Base-by-base conservation (phyloP, 1,140 invertebrate species). In the Drosophila aff. region DNA sequence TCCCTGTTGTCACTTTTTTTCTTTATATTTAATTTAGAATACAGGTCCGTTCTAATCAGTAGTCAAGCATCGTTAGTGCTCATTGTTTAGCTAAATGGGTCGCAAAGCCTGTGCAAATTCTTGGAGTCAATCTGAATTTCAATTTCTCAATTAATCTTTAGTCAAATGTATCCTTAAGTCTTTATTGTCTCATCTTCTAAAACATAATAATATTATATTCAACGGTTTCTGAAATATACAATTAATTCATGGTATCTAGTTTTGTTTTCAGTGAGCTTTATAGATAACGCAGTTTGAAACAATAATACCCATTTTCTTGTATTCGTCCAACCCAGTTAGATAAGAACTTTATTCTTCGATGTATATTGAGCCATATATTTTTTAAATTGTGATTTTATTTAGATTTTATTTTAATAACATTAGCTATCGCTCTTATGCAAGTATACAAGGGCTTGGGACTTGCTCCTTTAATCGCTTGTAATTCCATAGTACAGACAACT, bases 41-140 rank as follows among this genome's bases (percentile, higher is more conserved):
- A 47, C n/a, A 50, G 31, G 28, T 33, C 18, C 21, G 8, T 26
- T 65, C 38, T 61, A 65, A 69, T 58, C 50, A 50, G 36, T 31
- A 26, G 26, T 47, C 47, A 62, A 63, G 72, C 49, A 74, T 64
- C 46, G 47, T 41, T 31, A 52, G 31, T 31, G 21, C 21, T n/a
- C 10, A 53, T 73, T 18, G 16, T 40, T 33, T 36, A 41, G 16
- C 15, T 49, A 28, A 43, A 63, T 60, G 40, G 63, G 53, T 59
- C 63, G 36, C 43, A 31, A 9, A 21, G n/a, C 31, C 31, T 11
- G 38, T 28, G 16, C 23, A 28, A 26, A 46, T 65, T 55, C 26
- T n/a, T 9, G 31, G 23, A 50, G 31, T 33, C 38, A 58, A 44
- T 36, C 23, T 33, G 0, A 33, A 33, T 33, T 9, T 33, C 2